Evolutionary conservation across 2,113 vertebrate genomes (phyloP).

Genomic region (Chrysochloris asiatica): DNA sequence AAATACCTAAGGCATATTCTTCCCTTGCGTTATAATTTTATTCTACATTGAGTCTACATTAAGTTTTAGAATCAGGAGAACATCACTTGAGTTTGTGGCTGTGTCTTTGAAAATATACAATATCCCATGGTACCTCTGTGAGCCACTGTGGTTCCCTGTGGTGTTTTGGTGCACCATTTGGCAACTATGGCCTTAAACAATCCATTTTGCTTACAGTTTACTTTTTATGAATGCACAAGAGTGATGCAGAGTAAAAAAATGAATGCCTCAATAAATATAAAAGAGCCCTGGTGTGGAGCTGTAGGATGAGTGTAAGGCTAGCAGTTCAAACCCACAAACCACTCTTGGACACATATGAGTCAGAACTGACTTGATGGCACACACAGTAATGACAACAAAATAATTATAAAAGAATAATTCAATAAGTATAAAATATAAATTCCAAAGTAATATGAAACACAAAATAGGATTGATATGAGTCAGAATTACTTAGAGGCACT

Average conservation of each 20-base stretch:
- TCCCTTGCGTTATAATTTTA: too few species aligned
- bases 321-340: too few species aligned
- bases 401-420: background rate
- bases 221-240: background rate
- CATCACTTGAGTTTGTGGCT: background rate
- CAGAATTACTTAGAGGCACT: too few species aligned
- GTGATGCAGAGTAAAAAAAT: background rate
- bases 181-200: background rate
- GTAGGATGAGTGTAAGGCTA: too few species aligned
- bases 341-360: too few species aligned
- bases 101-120: conserved; percentile 10
- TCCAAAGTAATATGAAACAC: conserved; percentile 1
- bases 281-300: too few species aligned
- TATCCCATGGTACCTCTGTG: background rate
- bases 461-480: too few species aligned
- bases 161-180: background rate
- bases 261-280: background rate
- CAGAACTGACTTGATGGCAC: too few species aligned
- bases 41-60: too few species aligned
- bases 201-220: conserved; percentile 3
- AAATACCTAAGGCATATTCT: too few species aligned
- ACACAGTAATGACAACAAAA: too few species aligned
- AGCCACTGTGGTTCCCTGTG: background rate
- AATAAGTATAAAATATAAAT: conserved; percentile 5
- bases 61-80: too few species aligned